Evolutionary conservation across 2,797 vertebrate genomes (phyloP), one percentile per base, ranked within the genome.

Genomic region (Arrhamphus sclerolepis): DNA sequence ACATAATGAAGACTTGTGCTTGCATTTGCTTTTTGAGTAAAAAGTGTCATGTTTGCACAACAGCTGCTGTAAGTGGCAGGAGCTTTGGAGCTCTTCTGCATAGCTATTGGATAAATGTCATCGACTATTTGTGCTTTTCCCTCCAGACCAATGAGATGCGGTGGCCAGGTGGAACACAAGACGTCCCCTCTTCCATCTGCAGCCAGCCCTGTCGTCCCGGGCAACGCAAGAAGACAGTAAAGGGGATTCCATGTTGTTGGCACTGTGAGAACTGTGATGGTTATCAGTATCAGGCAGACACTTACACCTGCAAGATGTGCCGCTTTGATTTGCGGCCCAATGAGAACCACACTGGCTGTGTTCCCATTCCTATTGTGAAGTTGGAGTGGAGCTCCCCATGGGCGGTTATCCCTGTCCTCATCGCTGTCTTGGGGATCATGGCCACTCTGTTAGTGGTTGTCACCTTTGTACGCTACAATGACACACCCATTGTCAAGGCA

Each of bases 221-320:
- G 0, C 95, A 98, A 85, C 94, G 96, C 66, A 98, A 97, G 88
- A 98, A 98, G 87, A 90, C 91, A 0, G 96, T 97, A 70, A 98
- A 98, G 82, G 97, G 97, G 71, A 96, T 97, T 68, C 94, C 96
- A 2, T 98, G 97, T 86, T 98, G 97, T 61, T 98, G 97, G 97
- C 96, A 97, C 91, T 98, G 97, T 0, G 97, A 98, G 82, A 95
- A 93, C 52, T 98, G 97, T 39, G 95, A 97, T 0, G 96, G 96
- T 3, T 98, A 97, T 89, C 96, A 98, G 90, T 97, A 96, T 81
- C 96, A 97, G 82, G 94, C 93, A 40, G 97, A 98, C 17, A 94
- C 94, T 62, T 95, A 92, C 87, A 95, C 92, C 86, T 98, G 96
- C 80, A 97, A 97, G 90, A 93, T 95, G 64, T 98, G 96, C 72